A percentile compares a stretch with the other conserved stretches of the same genome.
phyloP scores from a whole-genome alignment of 1,140 invertebrate species.

The Sipha flava region DNA sequence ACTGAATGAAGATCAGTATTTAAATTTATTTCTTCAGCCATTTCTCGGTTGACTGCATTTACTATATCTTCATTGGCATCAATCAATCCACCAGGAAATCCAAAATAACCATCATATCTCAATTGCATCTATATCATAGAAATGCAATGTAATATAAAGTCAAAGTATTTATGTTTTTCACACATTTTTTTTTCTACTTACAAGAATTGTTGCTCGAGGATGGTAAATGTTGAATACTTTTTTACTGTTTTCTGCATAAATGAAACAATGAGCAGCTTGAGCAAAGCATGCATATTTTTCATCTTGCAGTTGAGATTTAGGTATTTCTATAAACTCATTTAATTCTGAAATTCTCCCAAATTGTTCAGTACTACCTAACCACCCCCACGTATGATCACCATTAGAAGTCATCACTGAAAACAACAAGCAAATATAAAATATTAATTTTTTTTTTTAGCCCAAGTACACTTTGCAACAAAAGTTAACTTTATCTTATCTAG shows the following conservation, averaged over 20 bases:
- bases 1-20: slow-evolving; percentile 40
- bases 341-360: slow-evolving; percentile 35
- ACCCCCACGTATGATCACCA: slow-evolving; percentile 37
- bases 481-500: neutral
- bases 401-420: slow-evolving; percentile 13
- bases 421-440: neutral
- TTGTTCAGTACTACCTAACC: slow-evolving; percentile 36
- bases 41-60: slow-evolving; percentile 48
- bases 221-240: slow-evolving; percentile 39
- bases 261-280: slow-evolving; percentile 40
- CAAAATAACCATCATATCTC: slow-evolving; percentile 52
- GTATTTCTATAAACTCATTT: slow-evolving; percentile 34
- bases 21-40: slow-evolving; percentile 51
- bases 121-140: slow-evolving; percentile 48
- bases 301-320: slow-evolving; percentile 32
- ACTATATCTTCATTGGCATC: slow-evolving; percentile 46
- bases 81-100: slow-evolving; percentile 52
- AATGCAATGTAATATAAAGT: neutral
- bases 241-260: slow-evolving; percentile 37
- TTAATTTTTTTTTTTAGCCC: too few species aligned
- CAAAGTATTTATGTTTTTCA: neutral
- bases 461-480: too few species aligned
- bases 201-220: slow-evolving; percentile 38
- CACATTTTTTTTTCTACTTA: slow-evolving; percentile 33
- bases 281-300: slow-evolving; percentile 33